Evolutionary conservation across 2,113 vertebrate species (phyloP).

Genomic region (Tichodroma muraria): DNA sequence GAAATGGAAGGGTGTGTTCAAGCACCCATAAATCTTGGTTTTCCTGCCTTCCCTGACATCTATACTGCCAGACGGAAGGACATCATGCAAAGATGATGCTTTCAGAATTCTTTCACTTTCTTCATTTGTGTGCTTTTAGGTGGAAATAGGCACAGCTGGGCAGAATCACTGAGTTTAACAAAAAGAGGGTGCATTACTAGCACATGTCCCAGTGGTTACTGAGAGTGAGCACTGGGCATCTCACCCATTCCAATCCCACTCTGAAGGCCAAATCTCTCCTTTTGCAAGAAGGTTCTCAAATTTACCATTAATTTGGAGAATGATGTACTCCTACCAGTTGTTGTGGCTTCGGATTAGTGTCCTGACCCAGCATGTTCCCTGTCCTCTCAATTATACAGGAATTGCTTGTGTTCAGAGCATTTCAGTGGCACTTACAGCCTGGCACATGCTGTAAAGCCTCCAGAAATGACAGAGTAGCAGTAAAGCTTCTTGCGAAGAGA

Average conservation of each 20-base stretch:
- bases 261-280: neutral
- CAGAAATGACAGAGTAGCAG: neutral
- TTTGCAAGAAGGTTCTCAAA: neutral
- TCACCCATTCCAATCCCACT: neutral
- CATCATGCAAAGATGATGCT: neutral
- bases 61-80: neutral
- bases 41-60: neutral
- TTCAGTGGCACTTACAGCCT: neutral
- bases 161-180: neutral
- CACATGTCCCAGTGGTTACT: neutral
- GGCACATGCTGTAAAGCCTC: neutral
- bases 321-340: rapidly evolving
- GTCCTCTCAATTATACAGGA: neutral
- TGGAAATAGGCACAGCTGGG: neutral
- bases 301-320: neutral
- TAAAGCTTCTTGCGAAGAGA: slow-evolving; percentile 32
- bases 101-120: neutral
- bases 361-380: neutral
- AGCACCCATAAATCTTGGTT: neutral
- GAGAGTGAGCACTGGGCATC: neutral
- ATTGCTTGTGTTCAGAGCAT: neutral
- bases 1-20: neutral
- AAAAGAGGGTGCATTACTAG: neutral
- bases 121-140: neutral
- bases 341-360: neutral